Conservation (phyloP, 2,797 vertebrate genomes). For the Muscicapa comitata region DNA sequence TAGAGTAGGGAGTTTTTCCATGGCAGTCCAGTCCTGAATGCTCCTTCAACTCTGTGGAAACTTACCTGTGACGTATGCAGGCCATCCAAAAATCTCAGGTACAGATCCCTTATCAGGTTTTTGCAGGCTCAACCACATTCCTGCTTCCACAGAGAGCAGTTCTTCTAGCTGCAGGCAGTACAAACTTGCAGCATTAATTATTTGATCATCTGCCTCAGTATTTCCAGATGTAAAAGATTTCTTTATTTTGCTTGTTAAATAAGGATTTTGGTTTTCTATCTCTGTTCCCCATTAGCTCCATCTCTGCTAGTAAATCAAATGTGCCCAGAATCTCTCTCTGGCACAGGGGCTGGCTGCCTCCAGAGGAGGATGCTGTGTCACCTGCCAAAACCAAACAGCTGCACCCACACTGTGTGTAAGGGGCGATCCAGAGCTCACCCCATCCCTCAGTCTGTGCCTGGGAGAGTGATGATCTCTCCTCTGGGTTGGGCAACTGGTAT, state of each 20-base stretch:
- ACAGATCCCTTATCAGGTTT: background rate
- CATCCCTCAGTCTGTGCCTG: background rate
- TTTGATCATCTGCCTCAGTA: slow-evolving; percentile 32
- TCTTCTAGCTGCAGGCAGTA: slow-evolving; percentile 42
- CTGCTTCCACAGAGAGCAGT: background rate
- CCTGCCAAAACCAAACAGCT: background rate
- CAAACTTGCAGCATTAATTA: slow-evolving; percentile 33
- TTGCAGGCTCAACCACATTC: slow-evolving; percentile 6
- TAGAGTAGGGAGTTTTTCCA: background rate
- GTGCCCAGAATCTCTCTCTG: background rate
- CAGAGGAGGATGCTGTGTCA: background rate
- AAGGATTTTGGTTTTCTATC: background rate
- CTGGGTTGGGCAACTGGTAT: background rate
- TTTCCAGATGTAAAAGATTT: slow-evolving; percentile 41
- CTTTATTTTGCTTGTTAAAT: slow-evolving; percentile 24
- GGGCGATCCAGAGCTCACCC: background rate
- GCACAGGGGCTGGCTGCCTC: background rate
- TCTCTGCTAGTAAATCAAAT: background rate
- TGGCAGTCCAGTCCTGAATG: background rate
- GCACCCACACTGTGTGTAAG: background rate
- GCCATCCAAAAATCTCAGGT: background rate
- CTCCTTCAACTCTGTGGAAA: background rate
- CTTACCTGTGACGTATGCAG: background rate
- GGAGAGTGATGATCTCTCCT: background rate
- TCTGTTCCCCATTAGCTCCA: background rate